Evolutionary conservation across 2,888 invertebrate species (phyloP).

Genomic region (Hirtodrosophila alboralis): DNA sequence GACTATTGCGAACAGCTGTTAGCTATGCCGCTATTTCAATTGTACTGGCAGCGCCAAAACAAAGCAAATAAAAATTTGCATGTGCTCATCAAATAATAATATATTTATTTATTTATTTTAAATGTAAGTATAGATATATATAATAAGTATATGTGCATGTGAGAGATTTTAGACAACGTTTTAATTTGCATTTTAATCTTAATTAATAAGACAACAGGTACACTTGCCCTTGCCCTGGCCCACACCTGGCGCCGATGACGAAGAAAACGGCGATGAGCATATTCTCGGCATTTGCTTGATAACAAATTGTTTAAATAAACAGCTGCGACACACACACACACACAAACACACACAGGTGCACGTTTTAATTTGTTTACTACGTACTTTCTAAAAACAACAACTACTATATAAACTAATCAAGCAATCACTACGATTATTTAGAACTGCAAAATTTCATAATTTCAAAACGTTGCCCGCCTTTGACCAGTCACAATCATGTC

Average conservation of each 20-base stretch:
- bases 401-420: too few relatives aligned
- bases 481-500: slow-evolving; percentile 4
- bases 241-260: neutral
- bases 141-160: too few relatives aligned
- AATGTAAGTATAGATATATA: too few relatives aligned
- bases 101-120: too few relatives aligned
- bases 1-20: too few relatives aligned
- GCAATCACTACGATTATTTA: too few relatives aligned
- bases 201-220: slow-evolving; percentile 7
- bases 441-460: neutral
- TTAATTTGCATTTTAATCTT: slow-evolving; percentile 29
- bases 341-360: neutral
- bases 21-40: too few relatives aligned
- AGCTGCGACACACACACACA: neutral
- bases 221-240: neutral
- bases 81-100: too few relatives aligned
- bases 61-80: too few relatives aligned
- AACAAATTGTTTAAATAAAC: slow-evolving; percentile 35
- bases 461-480: neutral
- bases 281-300: slow-evolving; percentile 15
- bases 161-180: slow-evolving; percentile 8
- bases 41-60: neutral
- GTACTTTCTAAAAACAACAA: too few relatives aligned
- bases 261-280: too few relatives aligned
- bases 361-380: too few relatives aligned